Base-by-base conservation (phyloP, 2,797 vertebrate genomes). In the Dromococcyx pavoninus region DNA sequence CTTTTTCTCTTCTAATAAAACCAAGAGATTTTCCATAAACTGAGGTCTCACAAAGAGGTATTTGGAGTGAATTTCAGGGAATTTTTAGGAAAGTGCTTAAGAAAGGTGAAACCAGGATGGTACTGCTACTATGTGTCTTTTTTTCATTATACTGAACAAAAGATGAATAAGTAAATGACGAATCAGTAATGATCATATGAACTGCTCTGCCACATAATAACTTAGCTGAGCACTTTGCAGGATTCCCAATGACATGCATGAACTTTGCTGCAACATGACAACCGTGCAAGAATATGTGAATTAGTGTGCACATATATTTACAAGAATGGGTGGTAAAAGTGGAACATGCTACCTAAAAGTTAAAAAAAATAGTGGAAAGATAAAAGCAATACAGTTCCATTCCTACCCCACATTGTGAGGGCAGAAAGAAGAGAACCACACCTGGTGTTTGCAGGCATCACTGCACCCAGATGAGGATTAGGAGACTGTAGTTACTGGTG, bases 381-480 rank as follows among this genome's bases (percentile, higher is more conserved):
- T 14, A 56, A 25, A 13, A 30, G 23, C 7, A 43, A 43, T 32
- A 43, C 3, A 5, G 0, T 10, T 76, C 46, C 21, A 18, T 74
- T 32, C 10, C 24, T 39, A 17, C 11, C 7, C 50, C 0, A 0
- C 11, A 33, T 13, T 5, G 3, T 5, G 17, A 58, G 11, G 6
- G 6, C 4, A 67, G 4, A 11, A 66, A 48, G 46, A 13, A 70
- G 56, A 62, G 17, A 33, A 6, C 11, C 15, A 18, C 17, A 69
- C 4, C 1, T 0, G 1, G 2, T 28, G 17, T 13, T 7, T 44
- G 23, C 10, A 4, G 17, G 5, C 8, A 2, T 64, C 50, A 25
- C 3, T 2, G 10, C 8, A 10, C 15, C 33, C 4, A 19, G 13
- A 3, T 23, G 28, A 7, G 17, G n/a, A 43, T 58, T 35, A 19